Conservation (phyloP, 2,113 vertebrate genomes). For the Gymnorhina tibicen region DNA sequence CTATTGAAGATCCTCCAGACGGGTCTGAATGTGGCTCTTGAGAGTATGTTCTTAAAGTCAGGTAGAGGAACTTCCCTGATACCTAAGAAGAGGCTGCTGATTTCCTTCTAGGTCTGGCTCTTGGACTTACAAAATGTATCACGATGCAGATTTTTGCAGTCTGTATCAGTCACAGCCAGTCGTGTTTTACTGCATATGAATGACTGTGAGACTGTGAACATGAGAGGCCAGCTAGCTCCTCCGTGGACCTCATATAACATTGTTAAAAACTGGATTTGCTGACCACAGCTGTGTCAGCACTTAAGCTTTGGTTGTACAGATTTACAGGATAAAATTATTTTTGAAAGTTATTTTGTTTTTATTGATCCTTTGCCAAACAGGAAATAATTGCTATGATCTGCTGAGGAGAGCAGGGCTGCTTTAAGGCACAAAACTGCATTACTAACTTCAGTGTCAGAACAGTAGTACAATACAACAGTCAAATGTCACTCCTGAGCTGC, state of each 20-base stretch:
- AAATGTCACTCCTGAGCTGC: constrained; percentile 4
- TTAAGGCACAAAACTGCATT: not conserved
- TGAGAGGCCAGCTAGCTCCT: not conserved
- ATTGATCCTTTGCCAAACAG: not conserved
- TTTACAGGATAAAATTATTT: not conserved
- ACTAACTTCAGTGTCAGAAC: constrained; percentile 11
- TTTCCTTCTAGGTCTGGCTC: not conserved
- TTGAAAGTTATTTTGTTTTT: not conserved
- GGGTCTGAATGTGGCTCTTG: not conserved
- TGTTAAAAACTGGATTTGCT: not conserved
- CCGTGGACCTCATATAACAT: not conserved
- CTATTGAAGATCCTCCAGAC: not conserved
- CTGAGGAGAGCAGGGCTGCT: not conserved
- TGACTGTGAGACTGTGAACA: not conserved
- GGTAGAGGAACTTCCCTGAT: not conserved
- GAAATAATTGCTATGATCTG: not conserved
- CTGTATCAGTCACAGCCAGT: not conserved
- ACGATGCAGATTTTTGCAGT: not conserved
- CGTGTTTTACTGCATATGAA: not conserved
- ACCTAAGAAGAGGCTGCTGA: not conserved
- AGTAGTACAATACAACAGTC: not conserved
- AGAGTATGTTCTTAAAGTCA: not conserved
- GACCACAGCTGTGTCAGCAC: not conserved
- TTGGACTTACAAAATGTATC: not conserved
- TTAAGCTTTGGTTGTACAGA: not conserved